phyloP scores from a whole-genome alignment of 2,797 vertebrate species.

The Megaceryle alcyon region DNA sequence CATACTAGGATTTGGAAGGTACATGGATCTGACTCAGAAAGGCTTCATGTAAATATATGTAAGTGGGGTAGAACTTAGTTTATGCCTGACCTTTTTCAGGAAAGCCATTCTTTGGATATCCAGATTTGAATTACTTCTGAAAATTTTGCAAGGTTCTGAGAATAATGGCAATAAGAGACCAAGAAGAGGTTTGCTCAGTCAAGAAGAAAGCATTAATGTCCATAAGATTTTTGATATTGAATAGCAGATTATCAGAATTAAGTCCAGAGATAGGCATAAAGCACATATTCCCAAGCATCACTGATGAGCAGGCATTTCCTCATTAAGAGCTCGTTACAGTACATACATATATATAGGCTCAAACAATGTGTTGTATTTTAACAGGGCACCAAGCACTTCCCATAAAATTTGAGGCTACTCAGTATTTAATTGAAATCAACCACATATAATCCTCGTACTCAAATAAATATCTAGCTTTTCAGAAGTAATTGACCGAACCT shows the following conservation, averaged over 20 bases:
- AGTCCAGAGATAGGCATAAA: not conserved
- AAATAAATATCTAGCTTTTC: slow-evolving; percentile 7
- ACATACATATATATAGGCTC: not conserved
- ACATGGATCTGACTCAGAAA: not conserved
- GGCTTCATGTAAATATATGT: not conserved
- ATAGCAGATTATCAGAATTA: not conserved
- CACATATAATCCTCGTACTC: not conserved
- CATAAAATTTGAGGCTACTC: not conserved
- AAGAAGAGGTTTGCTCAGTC: not conserved
- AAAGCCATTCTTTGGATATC: not conserved
- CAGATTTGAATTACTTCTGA: not conserved
- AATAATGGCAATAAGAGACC: not conserved
- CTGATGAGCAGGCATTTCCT: not conserved
- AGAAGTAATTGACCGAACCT: not conserved
- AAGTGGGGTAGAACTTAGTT: not conserved
- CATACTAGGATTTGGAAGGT: not conserved
- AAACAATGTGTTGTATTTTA: slow-evolving; percentile 52
- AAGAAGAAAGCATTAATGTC: not conserved
- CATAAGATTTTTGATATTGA: not conserved
- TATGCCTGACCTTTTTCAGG: not conserved
- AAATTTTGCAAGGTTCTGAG: not conserved
- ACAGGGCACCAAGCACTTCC: not conserved
- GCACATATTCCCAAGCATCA: not conserved
- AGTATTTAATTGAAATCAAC: slow-evolving; percentile 32
- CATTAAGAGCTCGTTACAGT: slow-evolving; percentile 30